Evolutionary conservation across 2,888 invertebrate genomes (phyloP), one percentile per base, ranked within the genome.

Genomic region (Xestia sexstrigata): DNA sequence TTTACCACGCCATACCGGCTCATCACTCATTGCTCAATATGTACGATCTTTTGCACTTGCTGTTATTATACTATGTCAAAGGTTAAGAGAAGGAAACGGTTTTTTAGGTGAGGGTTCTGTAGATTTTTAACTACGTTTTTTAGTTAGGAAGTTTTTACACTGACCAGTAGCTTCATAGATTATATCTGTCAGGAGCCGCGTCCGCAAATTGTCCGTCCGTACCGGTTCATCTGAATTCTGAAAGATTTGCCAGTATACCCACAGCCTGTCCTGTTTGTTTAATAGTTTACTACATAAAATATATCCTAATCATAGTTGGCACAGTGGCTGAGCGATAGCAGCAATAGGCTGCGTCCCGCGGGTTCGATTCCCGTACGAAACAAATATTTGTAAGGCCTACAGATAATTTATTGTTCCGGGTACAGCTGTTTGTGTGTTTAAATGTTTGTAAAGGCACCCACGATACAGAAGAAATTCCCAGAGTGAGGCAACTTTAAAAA

Each of bases 21-120:
- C 83, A 86, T 87, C 84, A 78, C 39, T 77, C 55, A 73, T 88
- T 87, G 65, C 79, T 67, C 78, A 87, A 87, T 68, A 74, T 75
- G 35, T 76, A 78, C 58, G 35, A 81, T 81, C 74, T 77, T 88
- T 81, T 69, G 74, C 79, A 79, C 84, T 78, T 74, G 71, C 84
- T 76, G 78, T 78, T 79, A 81, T 86, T 88, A 84, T 63, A 67
- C 63, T 39, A 71, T 62, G 85, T 74, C 76, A 88, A 62, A 87
- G 87, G 87, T 88, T 49, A 82, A 68, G 52, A 30, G 62, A 70
- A 63, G 45, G 58, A 72, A 70, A 35, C 52, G 26, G 58, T 49
- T 72, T 73, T 66, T 66, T n/a, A 60, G 9, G 45, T 42, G 55
- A 65, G 13, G 84, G 87, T 79, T 79, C 76, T 30, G 71, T 75